Percentiles rank a stretch among this genome's conserved stretches.
Evolutionary conservation across 2,888 invertebrate genomes (phyloP).

Genomic region (Harmothoe impar): DNA sequence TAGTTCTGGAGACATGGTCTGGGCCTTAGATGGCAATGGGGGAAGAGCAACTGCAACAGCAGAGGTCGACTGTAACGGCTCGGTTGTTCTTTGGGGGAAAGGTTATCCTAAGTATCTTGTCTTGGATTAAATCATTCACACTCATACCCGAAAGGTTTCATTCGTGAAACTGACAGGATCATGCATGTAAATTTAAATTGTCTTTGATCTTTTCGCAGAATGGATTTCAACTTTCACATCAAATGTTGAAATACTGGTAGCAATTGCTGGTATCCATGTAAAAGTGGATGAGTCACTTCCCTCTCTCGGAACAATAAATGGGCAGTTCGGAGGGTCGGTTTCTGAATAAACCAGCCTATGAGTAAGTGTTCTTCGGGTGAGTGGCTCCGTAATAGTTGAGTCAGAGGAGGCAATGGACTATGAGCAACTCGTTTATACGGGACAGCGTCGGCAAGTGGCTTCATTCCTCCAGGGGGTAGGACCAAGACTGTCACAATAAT

Average conservation of each 20-base stretch:
- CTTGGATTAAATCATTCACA: too few species aligned
- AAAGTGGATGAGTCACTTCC: background rate
- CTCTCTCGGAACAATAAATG: background rate
- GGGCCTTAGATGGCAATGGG: background rate
- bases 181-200: too few species aligned
- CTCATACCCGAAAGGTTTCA: too few species aligned
- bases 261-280: too few species aligned
- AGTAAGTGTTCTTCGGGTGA: background rate
- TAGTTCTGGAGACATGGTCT: slow-evolving; percentile 15
- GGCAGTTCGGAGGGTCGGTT: background rate
- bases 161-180: too few species aligned
- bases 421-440: background rate
- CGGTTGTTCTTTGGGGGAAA: background rate
- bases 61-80: background rate
- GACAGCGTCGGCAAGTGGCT: background rate
- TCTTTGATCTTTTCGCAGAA: too few species aligned
- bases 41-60: background rate
- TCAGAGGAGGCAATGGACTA: background rate
- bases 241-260: too few species aligned
- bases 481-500: slow-evolving; percentile 13
- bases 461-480: background rate
- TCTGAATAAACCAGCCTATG: background rate
- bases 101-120: too few species aligned
- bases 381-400: background rate
- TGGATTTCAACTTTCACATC: too few species aligned